Evolutionary conservation across 2,797 vertebrate species (phyloP), one percentile per base, ranked within the genome.

Genomic region (Hybognathus amarus): DNA sequence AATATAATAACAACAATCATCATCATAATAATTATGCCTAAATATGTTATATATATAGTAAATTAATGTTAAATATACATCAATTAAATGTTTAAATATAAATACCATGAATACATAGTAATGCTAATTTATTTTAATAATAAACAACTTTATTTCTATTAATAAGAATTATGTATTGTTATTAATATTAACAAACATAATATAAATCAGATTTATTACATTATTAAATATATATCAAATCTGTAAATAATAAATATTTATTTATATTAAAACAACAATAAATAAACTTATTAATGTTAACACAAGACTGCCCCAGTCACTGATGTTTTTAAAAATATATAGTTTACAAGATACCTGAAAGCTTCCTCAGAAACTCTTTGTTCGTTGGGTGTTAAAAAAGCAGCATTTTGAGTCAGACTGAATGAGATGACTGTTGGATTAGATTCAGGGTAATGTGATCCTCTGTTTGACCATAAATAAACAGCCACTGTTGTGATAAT

Each of bases 391-490:
- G 30, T 54, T 38, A 54, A 52, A 52, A 13, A 30, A 20, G 8
- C 1, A 59, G 52, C 3, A 45, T 42, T 40, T 27, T 6, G 24
- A 61, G 8, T 20, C 13, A 63, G 4, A 77, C 15, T 20, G 27
- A 63, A 77, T 77, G 74, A 59, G 38, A 36, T 36, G 36, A 61
- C 75, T 30, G 38, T 45, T 30, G 36, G n/a, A 42, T 59, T 76
- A 24, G 11, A 75, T 38, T 59, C 3, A 11, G 22, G 8, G 13
- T 11, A 61, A 40, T 61, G 75, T 13, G 6, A 77, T 63, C 38
- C 38, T 77, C 13, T 63, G 75, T 63, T 76, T 76, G 52, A 59
- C 54, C 36, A 22, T 61, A 36, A 74, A 74, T 15, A 30, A 59
- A 40, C 54, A 24, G 9, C 56, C 10, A 45, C 3, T 59, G 36